phyloP scores from a whole-genome alignment of 2,888 invertebrate species.

The Orthosia gracilis region DNA sequence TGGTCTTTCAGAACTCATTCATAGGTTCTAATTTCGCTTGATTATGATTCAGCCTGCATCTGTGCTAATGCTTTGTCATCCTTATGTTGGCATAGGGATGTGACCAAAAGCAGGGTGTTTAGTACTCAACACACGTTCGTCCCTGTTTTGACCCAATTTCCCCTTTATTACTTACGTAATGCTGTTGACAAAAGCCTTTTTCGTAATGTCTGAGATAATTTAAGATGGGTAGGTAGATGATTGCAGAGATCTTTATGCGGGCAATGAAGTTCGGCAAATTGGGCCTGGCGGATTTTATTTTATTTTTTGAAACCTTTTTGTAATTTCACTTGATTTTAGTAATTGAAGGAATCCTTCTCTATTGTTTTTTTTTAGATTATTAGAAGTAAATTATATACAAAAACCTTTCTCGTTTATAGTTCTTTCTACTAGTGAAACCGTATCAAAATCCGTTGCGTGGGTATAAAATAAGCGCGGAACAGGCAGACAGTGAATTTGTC shows the following conservation, averaged over 20 bases:
- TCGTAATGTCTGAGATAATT: constrained; percentile 59
- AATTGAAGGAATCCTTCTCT: not conserved
- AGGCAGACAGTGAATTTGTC: too few species aligned
- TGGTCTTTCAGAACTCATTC: constrained; percentile 14
- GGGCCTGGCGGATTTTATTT: constrained; percentile 1
- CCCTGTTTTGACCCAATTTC: constrained; percentile 71
- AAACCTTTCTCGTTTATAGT: too few species aligned
- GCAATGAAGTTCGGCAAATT: constrained; percentile 27
- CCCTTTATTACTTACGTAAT: constrained; percentile 71
- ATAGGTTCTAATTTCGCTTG: constrained; percentile 49
- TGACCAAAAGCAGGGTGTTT: constrained; percentile 66
- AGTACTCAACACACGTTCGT: constrained; percentile 62
- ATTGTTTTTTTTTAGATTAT: too few species aligned
- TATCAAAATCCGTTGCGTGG: too few species aligned
- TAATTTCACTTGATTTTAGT: not conserved
- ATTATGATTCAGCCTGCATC: constrained; percentile 60
- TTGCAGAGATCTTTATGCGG: constrained; percentile 21
- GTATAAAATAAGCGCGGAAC: too few species aligned
- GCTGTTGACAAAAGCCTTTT: constrained; percentile 66
- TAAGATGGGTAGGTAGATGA: constrained; percentile 43
- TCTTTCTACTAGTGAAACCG: too few species aligned
- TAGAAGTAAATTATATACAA: too few species aligned
- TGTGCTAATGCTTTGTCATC: constrained; percentile 56
- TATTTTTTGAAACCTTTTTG: not conserved
- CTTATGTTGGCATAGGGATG: constrained; percentile 62